A percentile compares a stretch with the other conserved stretches of the same genome.
Evolutionary conservation across 2,797 vertebrate genomes (phyloP).

Genomic region (Potorous gilbertii): DNA sequence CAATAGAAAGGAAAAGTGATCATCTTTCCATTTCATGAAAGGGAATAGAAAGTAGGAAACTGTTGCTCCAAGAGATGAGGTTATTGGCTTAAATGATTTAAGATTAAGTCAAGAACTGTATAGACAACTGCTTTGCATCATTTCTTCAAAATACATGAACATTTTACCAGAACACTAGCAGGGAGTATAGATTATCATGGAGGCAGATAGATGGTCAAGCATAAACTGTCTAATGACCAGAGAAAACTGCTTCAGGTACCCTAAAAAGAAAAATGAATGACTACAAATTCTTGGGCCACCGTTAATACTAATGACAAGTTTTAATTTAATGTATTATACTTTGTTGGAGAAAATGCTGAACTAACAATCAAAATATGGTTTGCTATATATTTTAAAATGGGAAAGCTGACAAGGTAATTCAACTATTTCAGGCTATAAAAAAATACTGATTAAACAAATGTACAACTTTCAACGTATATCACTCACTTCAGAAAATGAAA

Average conservation of each 20-base stretch:
- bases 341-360: conserved; percentile 76
- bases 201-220: background rate
- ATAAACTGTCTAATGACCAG: conserved; percentile 2
- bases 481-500: conserved; percentile 67
- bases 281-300: conserved; percentile 58
- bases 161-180: conserved; percentile 61
- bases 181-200: conserved; percentile 18
- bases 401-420: conserved; percentile 72
- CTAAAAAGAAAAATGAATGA: conserved; percentile 61
- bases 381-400: conserved; percentile 73
- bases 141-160: conserved; percentile 46
- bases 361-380: conserved; percentile 77
- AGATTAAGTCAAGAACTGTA: conserved; percentile 47
- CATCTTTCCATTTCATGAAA: conserved; percentile 62
- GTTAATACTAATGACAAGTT: conserved; percentile 63
- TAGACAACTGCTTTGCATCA: conserved; percentile 17
- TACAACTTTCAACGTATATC: conserved; percentile 51
- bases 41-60: conserved; percentile 60
- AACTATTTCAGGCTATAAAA: conserved; percentile 71
- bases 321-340: conserved; percentile 64
- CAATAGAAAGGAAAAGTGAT: conserved; percentile 43
- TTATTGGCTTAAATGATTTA: conserved; percentile 64
- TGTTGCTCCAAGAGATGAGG: conserved; percentile 45
- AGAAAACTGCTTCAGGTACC: conserved; percentile 26
- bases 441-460: conserved; percentile 64